phyloP scores from a whole-genome alignment of 2,888 invertebrate species.

The Acrocera orbiculus region DNA sequence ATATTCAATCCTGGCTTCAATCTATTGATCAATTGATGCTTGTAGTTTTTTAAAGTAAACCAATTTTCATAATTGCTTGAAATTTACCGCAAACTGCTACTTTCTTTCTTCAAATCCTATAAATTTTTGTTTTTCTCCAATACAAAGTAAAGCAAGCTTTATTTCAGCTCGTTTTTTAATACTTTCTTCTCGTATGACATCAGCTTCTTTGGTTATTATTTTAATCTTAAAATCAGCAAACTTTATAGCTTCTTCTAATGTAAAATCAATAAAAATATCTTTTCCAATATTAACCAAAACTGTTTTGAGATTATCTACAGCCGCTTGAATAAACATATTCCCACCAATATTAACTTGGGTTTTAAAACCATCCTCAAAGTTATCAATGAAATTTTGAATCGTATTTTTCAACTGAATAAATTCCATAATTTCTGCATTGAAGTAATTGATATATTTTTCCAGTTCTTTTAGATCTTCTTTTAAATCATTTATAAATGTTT shows the following conservation, averaged over 20 bases:
- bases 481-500: conserved; percentile 60
- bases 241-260: conserved; percentile 47
- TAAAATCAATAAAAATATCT: conserved; percentile 57
- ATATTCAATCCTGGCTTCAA: too few species aligned
- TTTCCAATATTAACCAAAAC: conserved; percentile 59
- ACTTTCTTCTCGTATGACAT: conserved; percentile 45
- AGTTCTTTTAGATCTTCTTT: conserved; percentile 48
- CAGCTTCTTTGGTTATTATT: conserved; percentile 42
- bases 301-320: conserved; percentile 44
- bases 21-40: too few species aligned
- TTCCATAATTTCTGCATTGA: conserved; percentile 52
- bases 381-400: conserved; percentile 42
- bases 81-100: background rate
- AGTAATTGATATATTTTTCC: conserved; percentile 39
- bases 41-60: too few species aligned
- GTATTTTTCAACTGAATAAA: conserved; percentile 53
- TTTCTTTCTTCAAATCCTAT: background rate
- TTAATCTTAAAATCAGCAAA: conserved; percentile 53
- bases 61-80: too few species aligned
- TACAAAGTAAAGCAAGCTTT: conserved; percentile 53
- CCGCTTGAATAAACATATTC: conserved; percentile 65
- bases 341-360: conserved; percentile 68
- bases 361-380: conserved; percentile 39
- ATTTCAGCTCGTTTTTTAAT: conserved; percentile 60
- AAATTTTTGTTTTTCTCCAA: conserved; percentile 38